Evolutionary conservation across 2,888 invertebrate species (phyloP).

Genomic region (Diarsia mendica): DNA sequence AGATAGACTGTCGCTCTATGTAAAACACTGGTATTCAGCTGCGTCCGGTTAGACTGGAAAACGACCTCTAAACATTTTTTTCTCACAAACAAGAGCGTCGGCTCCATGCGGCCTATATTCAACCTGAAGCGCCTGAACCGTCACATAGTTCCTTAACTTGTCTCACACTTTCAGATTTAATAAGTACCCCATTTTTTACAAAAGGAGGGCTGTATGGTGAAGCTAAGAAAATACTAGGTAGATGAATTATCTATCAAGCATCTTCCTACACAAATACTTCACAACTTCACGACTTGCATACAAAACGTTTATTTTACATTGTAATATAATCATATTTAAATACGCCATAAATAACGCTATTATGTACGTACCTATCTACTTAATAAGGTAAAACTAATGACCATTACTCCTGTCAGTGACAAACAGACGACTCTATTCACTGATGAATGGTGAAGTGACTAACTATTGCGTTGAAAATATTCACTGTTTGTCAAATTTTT

Average conservation of each 20-base stretch:
- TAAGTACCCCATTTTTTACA: too few species aligned
- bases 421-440: constrained; percentile 40
- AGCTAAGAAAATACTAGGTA: too few species aligned
- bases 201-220: too few species aligned
- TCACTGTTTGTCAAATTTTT: constrained; percentile 16
- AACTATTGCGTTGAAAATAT: constrained; percentile 2
- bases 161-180: too few species aligned
- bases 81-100: too few species aligned
- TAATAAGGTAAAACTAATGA: constrained; percentile 43
- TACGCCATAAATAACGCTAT: constrained; percentile 43
- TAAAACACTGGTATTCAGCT: too few species aligned
- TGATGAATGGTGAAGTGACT: constrained; percentile 1
- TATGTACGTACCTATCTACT: constrained; percentile 22
- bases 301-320: constrained; percentile 25
- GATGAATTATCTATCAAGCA: constrained; percentile 6
- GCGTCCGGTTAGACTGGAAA: too few species aligned
- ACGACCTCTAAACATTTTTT: too few species aligned
- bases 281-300: constrained; percentile 24
- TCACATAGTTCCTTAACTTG: too few species aligned
- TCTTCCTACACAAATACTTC: neutral
- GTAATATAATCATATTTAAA: constrained; percentile 30
- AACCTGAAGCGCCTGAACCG: too few species aligned
- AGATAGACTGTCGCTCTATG: too few species aligned
- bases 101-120: too few species aligned
- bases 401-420: constrained; percentile 27